phyloP scores from a whole-genome alignment of 64 coral and sea anemone species.

The Dendrophyllia cribrosa region DNA sequence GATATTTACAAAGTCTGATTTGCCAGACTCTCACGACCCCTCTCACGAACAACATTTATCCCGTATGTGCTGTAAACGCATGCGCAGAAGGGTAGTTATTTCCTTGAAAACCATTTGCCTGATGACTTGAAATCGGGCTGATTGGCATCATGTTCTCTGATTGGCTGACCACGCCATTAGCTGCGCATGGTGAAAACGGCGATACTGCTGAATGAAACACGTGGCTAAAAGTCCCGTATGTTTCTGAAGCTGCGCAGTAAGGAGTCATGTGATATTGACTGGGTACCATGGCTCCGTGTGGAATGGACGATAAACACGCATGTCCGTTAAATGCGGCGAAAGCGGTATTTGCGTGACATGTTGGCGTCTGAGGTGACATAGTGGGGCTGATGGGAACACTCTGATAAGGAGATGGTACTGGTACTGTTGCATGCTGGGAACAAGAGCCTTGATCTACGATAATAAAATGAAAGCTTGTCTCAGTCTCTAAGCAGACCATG shows the following conservation, averaged over 20 bases:
- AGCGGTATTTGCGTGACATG: conserved; percentile 61
- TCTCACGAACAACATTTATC: background rate
- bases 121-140: conserved; percentile 44
- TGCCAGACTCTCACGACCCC: too few relatives aligned
- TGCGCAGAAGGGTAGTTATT: conserved; percentile 25
- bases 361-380: conserved; percentile 30
- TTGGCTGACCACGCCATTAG: conserved; percentile 52
- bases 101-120: conserved; percentile 58
- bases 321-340: conserved; percentile 66
- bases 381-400: conserved; percentile 40
- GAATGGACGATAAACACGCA: conserved; percentile 69
- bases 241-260: conserved; percentile 78
- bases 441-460: conserved; percentile 33
- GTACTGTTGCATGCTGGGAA: conserved; percentile 50
- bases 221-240: conserved; percentile 80
- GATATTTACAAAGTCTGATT: too few relatives aligned
- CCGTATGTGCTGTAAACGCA: conserved; percentile 48
- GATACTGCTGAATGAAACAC: conserved; percentile 66
- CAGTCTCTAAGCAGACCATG: too few relatives aligned
- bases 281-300: conserved; percentile 53
- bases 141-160: conserved; percentile 24
- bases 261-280: conserved; percentile 85
- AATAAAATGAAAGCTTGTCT: background rate
- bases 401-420: conserved; percentile 20
- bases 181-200: conserved; percentile 47